Conservation (phyloP, 64 coral and sea anemone species). For the Anthopleura sola region DNA sequence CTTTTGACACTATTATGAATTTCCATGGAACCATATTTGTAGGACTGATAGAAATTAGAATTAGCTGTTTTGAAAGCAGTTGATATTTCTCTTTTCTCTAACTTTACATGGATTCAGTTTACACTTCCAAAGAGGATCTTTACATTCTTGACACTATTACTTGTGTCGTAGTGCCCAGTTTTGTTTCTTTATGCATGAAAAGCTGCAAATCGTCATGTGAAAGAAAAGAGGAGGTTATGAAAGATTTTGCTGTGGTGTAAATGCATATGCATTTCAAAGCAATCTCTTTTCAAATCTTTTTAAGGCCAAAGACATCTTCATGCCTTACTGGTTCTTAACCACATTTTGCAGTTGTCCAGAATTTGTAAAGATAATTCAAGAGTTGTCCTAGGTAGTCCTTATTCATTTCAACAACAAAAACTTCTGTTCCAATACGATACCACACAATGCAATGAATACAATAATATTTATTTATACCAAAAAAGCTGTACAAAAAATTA, state of each 20-base stretch:
- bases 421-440: conserved; percentile 24
- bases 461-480: too few species aligned
- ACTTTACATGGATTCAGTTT: conserved; percentile 25
- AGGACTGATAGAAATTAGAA: conserved; percentile 22
- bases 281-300: conserved; percentile 36
- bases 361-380: conserved; percentile 35
- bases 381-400: conserved; percentile 5
- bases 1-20: too few species aligned
- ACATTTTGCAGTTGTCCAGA: conserved; percentile 13
- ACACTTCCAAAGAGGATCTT: conserved; percentile 20
- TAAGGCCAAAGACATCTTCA: conserved; percentile 41
- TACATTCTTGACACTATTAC: background rate
- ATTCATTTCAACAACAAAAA: conserved; percentile 32
- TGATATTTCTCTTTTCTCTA: conserved; percentile 14
- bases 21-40: too few species aligned
- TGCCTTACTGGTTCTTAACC: conserved; percentile 34
- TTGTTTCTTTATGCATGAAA: background rate
- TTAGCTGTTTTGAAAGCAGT: background rate
- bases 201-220: conserved; percentile 14
- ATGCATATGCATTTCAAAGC: background rate
- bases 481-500: too few species aligned
- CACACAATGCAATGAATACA: conserved; percentile 38
- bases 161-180: background rate
- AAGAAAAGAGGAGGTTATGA: background rate
- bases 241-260: background rate